phyloP scores from a whole-genome alignment of 1,140 invertebrate species.

The Megathymus violae region DNA sequence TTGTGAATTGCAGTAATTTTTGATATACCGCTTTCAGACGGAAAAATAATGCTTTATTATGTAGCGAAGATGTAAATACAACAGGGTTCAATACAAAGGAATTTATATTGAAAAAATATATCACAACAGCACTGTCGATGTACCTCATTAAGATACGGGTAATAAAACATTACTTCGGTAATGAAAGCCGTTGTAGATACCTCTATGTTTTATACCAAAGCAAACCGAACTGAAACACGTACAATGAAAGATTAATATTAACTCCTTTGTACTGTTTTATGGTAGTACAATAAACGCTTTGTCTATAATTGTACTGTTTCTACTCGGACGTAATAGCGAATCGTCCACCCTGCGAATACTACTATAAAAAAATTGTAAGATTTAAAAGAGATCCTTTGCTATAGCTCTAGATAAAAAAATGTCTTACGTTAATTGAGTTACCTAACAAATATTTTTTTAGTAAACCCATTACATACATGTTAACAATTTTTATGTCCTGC shows the following conservation, averaged over 20 bases:
- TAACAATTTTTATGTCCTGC: too few species aligned
- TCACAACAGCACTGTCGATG: not conserved
- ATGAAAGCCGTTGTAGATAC: conserved; percentile 23
- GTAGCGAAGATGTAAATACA: too few species aligned
- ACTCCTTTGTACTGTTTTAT: conserved; percentile 30
- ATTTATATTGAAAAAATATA: too few species aligned
- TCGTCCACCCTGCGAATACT: not conserved
- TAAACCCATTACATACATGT: too few species aligned
- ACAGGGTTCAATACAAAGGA: too few species aligned
- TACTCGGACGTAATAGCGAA: not conserved
- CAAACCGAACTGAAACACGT: conserved; percentile 27
- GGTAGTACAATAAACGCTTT: conserved; percentile 31
- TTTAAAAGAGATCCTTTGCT: too few species aligned
- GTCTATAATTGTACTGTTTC: conserved; percentile 17
- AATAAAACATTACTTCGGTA: conserved; percentile 27
- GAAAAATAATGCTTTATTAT: too few species aligned
- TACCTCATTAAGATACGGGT: conserved; percentile 24
- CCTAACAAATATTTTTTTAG: too few species aligned
- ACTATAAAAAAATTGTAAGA: not conserved
- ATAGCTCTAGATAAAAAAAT: too few species aligned
- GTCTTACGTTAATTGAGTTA: too few species aligned
- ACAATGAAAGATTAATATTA: conserved; percentile 35
- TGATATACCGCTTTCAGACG: too few species aligned
- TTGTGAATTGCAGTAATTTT: too few species aligned
- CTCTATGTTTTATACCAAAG: conserved; percentile 30